A percentile compares a stretch with the other conserved stretches of the same genome.
Conservation (phyloP, 2,797 vertebrate species). For the Taenioides sp. region DNA sequence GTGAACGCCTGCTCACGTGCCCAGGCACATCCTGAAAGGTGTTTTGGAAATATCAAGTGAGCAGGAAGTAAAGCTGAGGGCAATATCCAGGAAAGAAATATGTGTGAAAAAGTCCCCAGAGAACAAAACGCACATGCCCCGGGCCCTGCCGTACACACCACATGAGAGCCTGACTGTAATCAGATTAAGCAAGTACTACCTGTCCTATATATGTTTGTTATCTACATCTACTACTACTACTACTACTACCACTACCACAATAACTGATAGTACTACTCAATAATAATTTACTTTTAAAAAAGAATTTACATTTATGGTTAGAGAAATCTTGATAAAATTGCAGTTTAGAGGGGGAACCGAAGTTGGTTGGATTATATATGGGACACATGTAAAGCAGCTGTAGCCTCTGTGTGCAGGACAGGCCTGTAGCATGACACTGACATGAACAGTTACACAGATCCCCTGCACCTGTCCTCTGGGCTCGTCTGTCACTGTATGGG, state of each 20-base stretch:
- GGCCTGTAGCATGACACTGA: slow-evolving; percentile 17
- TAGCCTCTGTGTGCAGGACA: slow-evolving; percentile 7
- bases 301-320: too few relatives aligned
- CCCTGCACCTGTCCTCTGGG: slow-evolving; percentile 10
- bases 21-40: slow-evolving; percentile 39
- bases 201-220: too few relatives aligned
- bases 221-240: background rate
- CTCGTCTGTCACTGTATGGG: slow-evolving; percentile 14
- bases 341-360: too few relatives aligned
- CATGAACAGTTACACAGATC: slow-evolving; percentile 30
- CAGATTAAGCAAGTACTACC: background rate
- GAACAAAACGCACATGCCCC: slow-evolving; percentile 25
- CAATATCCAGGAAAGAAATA: slow-evolving; percentile 35
- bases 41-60: slow-evolving; percentile 54
- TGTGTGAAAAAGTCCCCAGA: slow-evolving; percentile 32
- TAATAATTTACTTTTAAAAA: too few relatives aligned
- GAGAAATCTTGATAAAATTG: too few relatives aligned
- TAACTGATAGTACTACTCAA: too few relatives aligned
- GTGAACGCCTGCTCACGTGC: slow-evolving; percentile 40
- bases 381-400: slow-evolving; percentile 25
- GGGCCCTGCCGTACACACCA: slow-evolving; percentile 20
- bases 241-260: too few relatives aligned
- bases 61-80: slow-evolving; percentile 33
- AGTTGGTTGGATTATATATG: too few relatives aligned
- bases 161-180: slow-evolving; percentile 23